Evolutionary conservation across 30 jellyfish, hydroid and myxozoan species (phyloP), one percentile per base, ranked within the genome.

Genomic region (Pseudorhiza aurosa): DNA sequence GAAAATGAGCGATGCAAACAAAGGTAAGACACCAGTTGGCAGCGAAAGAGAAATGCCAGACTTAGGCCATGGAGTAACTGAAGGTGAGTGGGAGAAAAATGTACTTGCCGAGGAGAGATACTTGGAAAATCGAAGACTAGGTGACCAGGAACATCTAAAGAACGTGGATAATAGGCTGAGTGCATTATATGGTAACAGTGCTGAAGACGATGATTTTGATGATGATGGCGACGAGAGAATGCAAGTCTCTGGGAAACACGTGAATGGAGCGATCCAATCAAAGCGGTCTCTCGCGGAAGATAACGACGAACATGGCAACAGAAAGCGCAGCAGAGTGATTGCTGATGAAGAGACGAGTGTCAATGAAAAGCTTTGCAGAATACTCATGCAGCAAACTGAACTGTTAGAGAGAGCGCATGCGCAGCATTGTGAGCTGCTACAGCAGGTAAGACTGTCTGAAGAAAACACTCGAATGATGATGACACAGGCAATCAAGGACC

Each of bases 381-480:
- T 76, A 14, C 59, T 76, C 3, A 11, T 49, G 27, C 49, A 59
- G 31, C 88, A 76, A 59, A 76, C 88, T 10, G 79, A 76, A 42
- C 44, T 76, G 17, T 44, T 76, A 15, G 79, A 58, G 24, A 56
- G 51, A 30, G 30, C 68, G 57, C 88, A 59, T 18, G 29, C 68
- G 29, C 80, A 76, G 33, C 88, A 76, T 29, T 42, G 71, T 28
- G 88, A 76, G 68, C 31, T 76, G 35, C 57, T 76, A 42, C 69
- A 76, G 24, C 88, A 76, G 30, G 56, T 76, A 28, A 42, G 69
- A 28, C 27, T 76, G 57, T 76, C 88, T 0, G 88, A 76, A 76
- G 88, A 56, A 59, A 76, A 76, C 31, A 76, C 88, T 10, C 65
- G 88, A 39, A 57, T 37, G 77, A 18, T 76, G 79, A 39, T 76